Conservation (phyloP, 2,888 invertebrate genomes). For the Balanococcus diminutus region DNA sequence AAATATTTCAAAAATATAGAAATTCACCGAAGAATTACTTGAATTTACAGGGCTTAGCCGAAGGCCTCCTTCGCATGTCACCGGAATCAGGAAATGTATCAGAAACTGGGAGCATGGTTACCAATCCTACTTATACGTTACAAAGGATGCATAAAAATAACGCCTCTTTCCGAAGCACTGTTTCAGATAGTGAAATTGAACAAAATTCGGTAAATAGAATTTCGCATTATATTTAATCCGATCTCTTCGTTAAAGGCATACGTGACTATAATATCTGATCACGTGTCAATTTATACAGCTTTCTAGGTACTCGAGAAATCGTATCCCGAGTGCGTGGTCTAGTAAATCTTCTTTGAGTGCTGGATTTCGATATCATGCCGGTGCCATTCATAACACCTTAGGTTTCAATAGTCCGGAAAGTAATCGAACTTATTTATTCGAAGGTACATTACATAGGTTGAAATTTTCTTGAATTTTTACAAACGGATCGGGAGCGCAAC, state of each 20-base stretch:
- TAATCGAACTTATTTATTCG: conserved; percentile 84
- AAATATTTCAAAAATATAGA: not conserved
- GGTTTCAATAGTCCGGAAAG: conserved; percentile 89
- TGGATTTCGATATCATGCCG: conserved; percentile 85
- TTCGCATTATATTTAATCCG: no score
- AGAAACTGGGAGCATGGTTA: conserved; percentile 81
- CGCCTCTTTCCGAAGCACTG: conserved; percentile 81
- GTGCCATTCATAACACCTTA: conserved; percentile 77
- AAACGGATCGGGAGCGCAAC: no score
- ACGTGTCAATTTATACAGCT: no score
- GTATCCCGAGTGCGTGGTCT: conserved; percentile 84
- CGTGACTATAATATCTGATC: no score
- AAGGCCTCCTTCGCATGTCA: conserved; percentile 73
- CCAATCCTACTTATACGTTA: conserved; percentile 75
- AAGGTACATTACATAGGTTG: no score
- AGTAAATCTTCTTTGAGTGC: conserved; percentile 87
- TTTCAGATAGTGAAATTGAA: conserved; percentile 92
- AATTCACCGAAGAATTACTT: no score
- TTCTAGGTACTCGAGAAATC: conserved; percentile 68
- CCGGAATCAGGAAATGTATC: conserved; percentile 61
- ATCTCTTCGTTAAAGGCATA: not conserved
- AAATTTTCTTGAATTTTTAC: no score
- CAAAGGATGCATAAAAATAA: conserved; percentile 76
- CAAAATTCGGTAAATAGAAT: conserved; percentile 55
- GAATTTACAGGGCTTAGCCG: conserved; percentile 61